Percentiles rank a stretch among this genome's conserved stretches.
Evolutionary conservation across 2,113 vertebrate genomes (phyloP).

Genomic region (Zingel zingel): DNA sequence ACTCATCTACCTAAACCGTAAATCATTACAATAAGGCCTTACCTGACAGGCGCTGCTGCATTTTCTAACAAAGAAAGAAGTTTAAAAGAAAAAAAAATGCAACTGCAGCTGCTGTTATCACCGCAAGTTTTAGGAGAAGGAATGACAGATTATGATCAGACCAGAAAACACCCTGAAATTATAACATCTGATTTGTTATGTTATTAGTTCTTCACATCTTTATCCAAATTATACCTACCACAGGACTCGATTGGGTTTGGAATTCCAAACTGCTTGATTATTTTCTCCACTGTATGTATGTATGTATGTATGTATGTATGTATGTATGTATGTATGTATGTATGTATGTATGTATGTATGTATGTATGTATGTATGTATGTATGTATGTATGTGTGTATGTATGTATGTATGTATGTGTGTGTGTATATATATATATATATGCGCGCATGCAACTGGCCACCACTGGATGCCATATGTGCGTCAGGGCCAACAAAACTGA

Average conservation of each 20-base stretch:
- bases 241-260: not conserved
- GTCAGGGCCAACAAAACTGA: conserved; percentile 12
- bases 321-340: too few relatives aligned
- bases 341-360: too few relatives aligned
- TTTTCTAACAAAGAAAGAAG: not conserved
- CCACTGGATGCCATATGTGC: conserved; percentile 1
- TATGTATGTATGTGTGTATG: too few relatives aligned
- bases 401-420: too few relatives aligned
- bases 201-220: not conserved
- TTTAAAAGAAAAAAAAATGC: not conserved
- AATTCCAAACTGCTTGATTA: not conserved
- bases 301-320: too few relatives aligned
- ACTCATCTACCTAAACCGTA: not conserved
- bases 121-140: not conserved
- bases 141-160: conserved; percentile 11
- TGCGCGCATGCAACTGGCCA: not conserved
- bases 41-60: not conserved
- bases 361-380: too few relatives aligned
- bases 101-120: not conserved
- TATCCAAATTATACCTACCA: too few relatives aligned
- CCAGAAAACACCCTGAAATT: not conserved
- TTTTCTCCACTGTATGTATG: too few relatives aligned
- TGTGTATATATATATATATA: too few relatives aligned
- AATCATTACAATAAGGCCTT: not conserved
- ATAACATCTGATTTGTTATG: not conserved